These are phyloP conservation scores for Phrynocephalus vlangalii DNA, from an alignment of 2,797 vertebrate genomes.

Conservation along the genomic window DNA sequence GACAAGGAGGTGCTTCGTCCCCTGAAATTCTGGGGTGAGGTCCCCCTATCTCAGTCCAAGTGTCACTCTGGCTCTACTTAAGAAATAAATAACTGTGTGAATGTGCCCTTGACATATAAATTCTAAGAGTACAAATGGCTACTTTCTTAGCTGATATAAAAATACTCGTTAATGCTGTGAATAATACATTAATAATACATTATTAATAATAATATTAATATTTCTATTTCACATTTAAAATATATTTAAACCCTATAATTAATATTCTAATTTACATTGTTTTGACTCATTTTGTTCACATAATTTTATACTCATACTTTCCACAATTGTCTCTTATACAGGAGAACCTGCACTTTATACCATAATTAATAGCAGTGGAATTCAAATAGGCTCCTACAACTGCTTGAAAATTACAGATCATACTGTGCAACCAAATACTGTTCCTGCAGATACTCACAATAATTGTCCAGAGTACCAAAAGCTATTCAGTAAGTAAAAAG, in stretches of 20 bases:
- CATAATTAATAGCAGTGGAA: conserved; percentile 82
- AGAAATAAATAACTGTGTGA: background rate
- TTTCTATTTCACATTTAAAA: conserved; percentile 27
- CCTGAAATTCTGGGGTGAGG: too few species aligned
- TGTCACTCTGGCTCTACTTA: background rate
- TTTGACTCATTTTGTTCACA: background rate
- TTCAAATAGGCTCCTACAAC: conserved; percentile 92
- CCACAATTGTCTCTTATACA: conserved; percentile 53
- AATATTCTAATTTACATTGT: conserved; percentile 14
- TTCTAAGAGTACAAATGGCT: background rate
- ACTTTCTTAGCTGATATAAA: background rate
- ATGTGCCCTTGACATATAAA: background rate
- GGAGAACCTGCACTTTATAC: conserved; percentile 66
- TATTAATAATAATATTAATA: background rate
- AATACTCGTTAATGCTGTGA: background rate
- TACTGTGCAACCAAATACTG: conserved; percentile 7
- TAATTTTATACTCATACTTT: conserved; percentile 15
- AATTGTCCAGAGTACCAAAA: conserved; percentile 26
- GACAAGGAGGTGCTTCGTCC: too few species aligned
- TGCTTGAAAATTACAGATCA: conserved; percentile 78
- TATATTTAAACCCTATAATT: background rate
- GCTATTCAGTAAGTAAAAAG: conserved; percentile 74
- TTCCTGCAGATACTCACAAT: conserved; percentile 2
- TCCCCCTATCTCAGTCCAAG: too few species aligned
- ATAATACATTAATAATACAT: background rate